These are phyloP conservation scores for Poecilia gillii DNA, from an alignment of 2,797 vertebrate genomes.

Conservation along the genomic window DNA sequence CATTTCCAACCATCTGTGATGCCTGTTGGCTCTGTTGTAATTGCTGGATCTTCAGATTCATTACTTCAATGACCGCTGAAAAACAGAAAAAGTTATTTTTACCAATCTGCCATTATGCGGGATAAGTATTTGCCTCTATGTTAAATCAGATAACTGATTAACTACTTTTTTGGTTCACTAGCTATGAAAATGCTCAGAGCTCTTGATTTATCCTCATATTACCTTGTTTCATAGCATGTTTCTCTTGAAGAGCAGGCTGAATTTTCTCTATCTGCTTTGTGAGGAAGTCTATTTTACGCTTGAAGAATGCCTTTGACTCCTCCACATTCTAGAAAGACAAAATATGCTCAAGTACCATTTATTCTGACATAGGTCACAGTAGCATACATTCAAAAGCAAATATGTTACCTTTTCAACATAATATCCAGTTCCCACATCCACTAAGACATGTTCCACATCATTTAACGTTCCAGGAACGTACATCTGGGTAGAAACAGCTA, in stretches of 20 bases:
- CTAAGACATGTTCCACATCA: constrained; percentile 87
- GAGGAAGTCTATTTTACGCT: constrained; percentile 93
- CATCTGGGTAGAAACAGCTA: constrained; percentile 85
- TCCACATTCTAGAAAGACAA: constrained; percentile 80
- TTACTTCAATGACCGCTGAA: constrained; percentile 90
- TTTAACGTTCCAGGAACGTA: constrained; percentile 93
- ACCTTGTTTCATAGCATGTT: constrained; percentile 95
- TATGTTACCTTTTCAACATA: constrained; percentile 92
- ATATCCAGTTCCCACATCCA: constrained; percentile 95
- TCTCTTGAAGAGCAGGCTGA: constrained; percentile 93
- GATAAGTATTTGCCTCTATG: not conserved
- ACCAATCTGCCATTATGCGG: not conserved
- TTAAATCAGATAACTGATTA: not conserved
- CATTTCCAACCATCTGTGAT: constrained; percentile 77
- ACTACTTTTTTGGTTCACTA: not conserved
- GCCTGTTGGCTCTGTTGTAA: constrained; percentile 84
- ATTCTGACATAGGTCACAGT: not conserved
- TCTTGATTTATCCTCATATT: constrained; percentile 4
- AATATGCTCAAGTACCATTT: not conserved
- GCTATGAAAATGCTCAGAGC: not conserved
- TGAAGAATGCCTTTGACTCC: constrained; percentile 90
- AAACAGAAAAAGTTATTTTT: constrained; percentile 26
- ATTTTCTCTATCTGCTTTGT: constrained; percentile 97
- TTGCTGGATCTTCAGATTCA: constrained; percentile 93
- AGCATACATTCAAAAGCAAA: constrained; percentile 6